phyloP scores from a whole-genome alignment of 2,113 vertebrate genomes.

The Corapipo altera region DNA sequence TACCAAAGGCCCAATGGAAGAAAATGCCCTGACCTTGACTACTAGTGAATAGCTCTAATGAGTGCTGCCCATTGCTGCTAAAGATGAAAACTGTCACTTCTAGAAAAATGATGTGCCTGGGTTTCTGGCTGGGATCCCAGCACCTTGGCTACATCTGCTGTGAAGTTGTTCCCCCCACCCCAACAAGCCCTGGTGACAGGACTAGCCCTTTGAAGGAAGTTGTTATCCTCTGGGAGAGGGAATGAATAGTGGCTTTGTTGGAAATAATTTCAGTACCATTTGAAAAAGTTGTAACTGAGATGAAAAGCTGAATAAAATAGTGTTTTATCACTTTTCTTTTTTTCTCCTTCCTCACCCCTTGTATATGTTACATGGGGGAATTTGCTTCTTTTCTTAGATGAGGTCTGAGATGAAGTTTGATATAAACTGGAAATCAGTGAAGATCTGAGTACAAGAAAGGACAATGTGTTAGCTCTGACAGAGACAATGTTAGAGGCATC shows the following conservation, averaged over 20 bases:
- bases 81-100: not conserved
- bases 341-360: not conserved
- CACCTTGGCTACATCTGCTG: not conserved
- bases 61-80: not conserved
- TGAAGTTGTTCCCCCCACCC: not conserved
- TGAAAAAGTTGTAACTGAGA: not conserved
- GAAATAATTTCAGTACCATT: not conserved
- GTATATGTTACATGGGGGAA: not conserved
- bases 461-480: not conserved
- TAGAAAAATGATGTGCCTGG: not conserved
- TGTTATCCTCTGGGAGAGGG: not conserved
- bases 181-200: not conserved
- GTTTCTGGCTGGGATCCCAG: not conserved
- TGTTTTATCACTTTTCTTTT: not conserved
- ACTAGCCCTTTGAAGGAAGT: not conserved
- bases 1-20: not conserved
- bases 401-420: not conserved
- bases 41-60: not conserved
- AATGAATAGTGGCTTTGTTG: not conserved
- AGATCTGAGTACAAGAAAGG: not conserved
- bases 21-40: not conserved
- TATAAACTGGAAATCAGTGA: not conserved
- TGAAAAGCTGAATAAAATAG: not conserved
- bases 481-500: not conserved
- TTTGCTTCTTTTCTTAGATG: not conserved